Conservation (phyloP, 2,797 vertebrate genomes). For the Phoebastria nigripes region DNA sequence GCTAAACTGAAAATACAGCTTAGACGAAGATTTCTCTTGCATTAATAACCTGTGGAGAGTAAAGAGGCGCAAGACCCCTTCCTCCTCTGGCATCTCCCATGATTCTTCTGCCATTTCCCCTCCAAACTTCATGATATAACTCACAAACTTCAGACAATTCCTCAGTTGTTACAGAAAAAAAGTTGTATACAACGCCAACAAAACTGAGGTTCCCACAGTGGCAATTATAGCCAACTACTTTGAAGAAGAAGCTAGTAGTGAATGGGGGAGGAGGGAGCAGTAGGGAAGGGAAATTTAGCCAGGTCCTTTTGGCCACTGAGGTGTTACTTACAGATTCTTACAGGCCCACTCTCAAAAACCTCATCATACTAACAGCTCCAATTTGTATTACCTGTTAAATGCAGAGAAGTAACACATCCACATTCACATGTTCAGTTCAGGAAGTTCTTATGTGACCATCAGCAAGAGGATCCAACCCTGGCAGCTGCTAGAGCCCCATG, state of each 20-base stretch:
- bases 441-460: not conserved
- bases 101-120: not conserved
- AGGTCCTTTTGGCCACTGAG: fast-evolving
- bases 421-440: not conserved
- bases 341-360: not conserved
- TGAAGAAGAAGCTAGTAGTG: not conserved
- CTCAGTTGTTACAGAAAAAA: not conserved
- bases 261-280: not conserved
- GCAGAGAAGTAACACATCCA: not conserved
- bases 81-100: not conserved
- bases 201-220: not conserved
- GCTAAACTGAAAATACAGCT: not conserved
- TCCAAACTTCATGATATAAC: not conserved
- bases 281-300: not conserved
- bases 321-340: not conserved
- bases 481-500: not conserved
- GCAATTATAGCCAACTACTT: not conserved
- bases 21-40: not conserved
- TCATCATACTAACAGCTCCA: not conserved
- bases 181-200: not conserved
- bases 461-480: not conserved
- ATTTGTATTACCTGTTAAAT: not conserved
- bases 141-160: not conserved
- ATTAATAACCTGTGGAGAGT: not conserved
- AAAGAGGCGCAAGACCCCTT: not conserved